phyloP scores from a whole-genome alignment of 2,797 vertebrate genomes.

The Acanthurus lineatus region DNA sequence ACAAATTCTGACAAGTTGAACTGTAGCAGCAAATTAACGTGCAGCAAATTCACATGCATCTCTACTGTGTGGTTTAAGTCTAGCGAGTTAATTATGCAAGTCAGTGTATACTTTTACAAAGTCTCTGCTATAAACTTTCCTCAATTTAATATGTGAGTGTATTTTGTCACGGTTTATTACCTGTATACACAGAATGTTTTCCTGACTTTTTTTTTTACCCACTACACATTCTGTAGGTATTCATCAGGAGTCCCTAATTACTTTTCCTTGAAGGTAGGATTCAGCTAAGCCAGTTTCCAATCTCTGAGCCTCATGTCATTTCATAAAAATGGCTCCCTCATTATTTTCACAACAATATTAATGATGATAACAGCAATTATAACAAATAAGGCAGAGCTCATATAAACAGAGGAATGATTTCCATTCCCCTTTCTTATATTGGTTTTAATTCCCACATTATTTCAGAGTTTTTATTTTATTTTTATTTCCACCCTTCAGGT shows the following conservation, averaged over 20 bases:
- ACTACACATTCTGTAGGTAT: slow-evolving; percentile 6
- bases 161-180: not conserved
- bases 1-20: slow-evolving; percentile 32
- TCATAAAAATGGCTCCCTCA: slow-evolving; percentile 15
- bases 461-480: slow-evolving; percentile 4
- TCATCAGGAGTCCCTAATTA: slow-evolving; percentile 32
- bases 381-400: slow-evolving; percentile 9
- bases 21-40: slow-evolving; percentile 1
- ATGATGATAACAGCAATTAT: slow-evolving; percentile 11
- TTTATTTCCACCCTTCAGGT: not conserved
- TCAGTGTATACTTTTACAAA: slow-evolving; percentile 20
- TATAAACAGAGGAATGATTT: not conserved
- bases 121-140: not conserved
- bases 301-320: slow-evolving; percentile 15
- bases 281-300: slow-evolving; percentile 5
- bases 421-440: not conserved
- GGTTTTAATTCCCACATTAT: slow-evolving; percentile 1
- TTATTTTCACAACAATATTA: slow-evolving; percentile 37
- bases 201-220: not conserved
- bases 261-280: slow-evolving; percentile 26
- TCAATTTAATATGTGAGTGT: not conserved
- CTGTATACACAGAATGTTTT: slow-evolving; percentile 1
- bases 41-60: not conserved
- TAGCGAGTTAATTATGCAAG: slow-evolving; percentile 20
- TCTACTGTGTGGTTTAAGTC: not conserved